Evolutionary conservation across 2,888 invertebrate genomes (phyloP), one percentile per base, ranked within the genome.

Genomic region (Phaonia tiefii): DNA sequence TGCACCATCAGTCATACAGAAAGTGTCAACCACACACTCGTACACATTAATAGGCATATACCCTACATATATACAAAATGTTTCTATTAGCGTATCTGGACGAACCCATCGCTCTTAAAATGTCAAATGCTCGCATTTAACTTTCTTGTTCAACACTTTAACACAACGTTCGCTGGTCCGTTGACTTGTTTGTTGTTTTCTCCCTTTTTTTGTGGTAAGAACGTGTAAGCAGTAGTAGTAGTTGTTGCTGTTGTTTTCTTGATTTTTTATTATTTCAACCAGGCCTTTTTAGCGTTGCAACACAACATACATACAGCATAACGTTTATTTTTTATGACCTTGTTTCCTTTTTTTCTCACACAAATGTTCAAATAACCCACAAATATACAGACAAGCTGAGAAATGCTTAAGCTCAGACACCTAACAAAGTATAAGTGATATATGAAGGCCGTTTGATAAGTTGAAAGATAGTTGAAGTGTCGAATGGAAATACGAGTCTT

Each of bases 41-140:
- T 46, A 3, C 7, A 60, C 42, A 44, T n/a, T 49, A 10, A 65
- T 17, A 42, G 8, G 10, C 13, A 5, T 20, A 26, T 26, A 22
- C 42, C 54, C 42, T 54, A 71, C 31, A 67, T 31, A 31, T 51
- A 74, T 71, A 67, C 46, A 37, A 70, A 71, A 77, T 75, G 74
- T 75, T 74, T 77, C 66, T 74, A 77, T 77, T 80, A 80, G 71
- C 70, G 71, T 77, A 80, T 80, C 80, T 71, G 15, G 71, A 67
- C 37, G 77, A 80, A 80, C 73, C 73, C 80, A 80, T 80, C 80
- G 76, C 80, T 80, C 74, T 77, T 70, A 67, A 71, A 74, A 80
- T 75, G 60, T 80, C 74, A 80, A 77, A 74, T 71, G 67, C 60
- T 67, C 67, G 25, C 74, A 74, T 60, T 74, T 66, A 73, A 63